Conservation (phyloP, 2,797 vertebrate genomes). For the Gorsachius magnificus region DNA sequence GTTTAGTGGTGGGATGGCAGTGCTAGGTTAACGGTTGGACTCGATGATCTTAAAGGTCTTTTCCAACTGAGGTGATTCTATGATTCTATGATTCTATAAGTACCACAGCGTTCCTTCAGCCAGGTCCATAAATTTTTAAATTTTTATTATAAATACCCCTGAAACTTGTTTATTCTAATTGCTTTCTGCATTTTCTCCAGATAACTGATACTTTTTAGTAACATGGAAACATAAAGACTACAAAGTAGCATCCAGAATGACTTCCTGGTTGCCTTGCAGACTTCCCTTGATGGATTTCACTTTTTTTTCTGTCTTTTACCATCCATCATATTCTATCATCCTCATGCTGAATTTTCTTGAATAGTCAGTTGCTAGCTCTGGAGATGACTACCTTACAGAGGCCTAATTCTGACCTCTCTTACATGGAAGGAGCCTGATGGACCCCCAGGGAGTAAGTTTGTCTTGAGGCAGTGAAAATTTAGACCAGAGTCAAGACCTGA, state of each 20-base stretch:
- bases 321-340: not conserved
- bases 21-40: no score
- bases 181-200: not conserved
- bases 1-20: no score
- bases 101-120: not conserved
- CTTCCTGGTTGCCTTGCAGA: constrained; percentile 18
- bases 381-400: constrained; percentile 19
- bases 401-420: constrained; percentile 16
- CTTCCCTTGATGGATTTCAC: not conserved
- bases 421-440: not conserved
- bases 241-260: not conserved
- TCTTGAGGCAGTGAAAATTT: constrained; percentile 25
- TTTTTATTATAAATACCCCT: not conserved
- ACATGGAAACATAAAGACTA: not conserved
- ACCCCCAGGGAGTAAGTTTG: not conserved
- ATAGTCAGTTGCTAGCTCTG: not conserved
- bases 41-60: no score
- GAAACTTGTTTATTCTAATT: not conserved
- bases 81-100: no score
- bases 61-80: no score
- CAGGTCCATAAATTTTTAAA: not conserved
- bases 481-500: constrained; percentile 5
- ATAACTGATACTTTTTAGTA: not conserved
- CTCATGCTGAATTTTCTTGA: not conserved
- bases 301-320: not conserved